These are phyloP conservation scores for Neocloeon triangulifer DNA, from an alignment of 1,140 invertebrate species.

Conservation along the genomic window DNA sequence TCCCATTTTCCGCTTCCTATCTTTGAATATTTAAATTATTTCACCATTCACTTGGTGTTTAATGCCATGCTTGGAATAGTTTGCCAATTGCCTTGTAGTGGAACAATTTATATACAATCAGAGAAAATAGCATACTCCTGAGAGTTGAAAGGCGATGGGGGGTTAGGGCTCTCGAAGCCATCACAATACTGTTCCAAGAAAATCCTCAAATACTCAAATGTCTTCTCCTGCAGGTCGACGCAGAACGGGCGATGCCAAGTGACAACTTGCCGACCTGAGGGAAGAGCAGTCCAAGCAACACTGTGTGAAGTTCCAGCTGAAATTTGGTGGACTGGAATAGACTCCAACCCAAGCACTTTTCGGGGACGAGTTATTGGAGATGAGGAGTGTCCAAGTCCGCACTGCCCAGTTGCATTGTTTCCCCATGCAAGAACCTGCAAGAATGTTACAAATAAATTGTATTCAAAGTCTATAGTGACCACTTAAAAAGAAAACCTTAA, in stretches of 20 bases:
- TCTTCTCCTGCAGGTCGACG: slow-evolving; percentile 34
- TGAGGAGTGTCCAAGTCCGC: slow-evolving; percentile 39
- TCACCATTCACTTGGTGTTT: no score
- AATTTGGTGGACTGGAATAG: slow-evolving; percentile 32
- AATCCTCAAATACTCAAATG: slow-evolving; percentile 26
- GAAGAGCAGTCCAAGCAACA: slow-evolving; percentile 39
- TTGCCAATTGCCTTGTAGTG: no score
- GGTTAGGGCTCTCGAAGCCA: slow-evolving; percentile 20
- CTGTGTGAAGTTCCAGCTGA: slow-evolving; percentile 45
- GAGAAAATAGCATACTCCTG: not conserved
- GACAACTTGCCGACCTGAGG: slow-evolving; percentile 27
- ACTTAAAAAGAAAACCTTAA: no score
- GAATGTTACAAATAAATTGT: slow-evolving; percentile 12
- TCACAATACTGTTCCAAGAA: slow-evolving; percentile 34
- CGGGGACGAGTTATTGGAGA: slow-evolving; percentile 33
- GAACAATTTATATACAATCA: no score
- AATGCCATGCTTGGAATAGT: no score
- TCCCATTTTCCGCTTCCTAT: no score
- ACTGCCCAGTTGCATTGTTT: slow-evolving; percentile 45
- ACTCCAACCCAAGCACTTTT: slow-evolving; percentile 33
- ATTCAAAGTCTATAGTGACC: no score
- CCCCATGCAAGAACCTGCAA: slow-evolving; percentile 39
- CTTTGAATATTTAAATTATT: no score
- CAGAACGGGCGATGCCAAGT: slow-evolving; percentile 34
- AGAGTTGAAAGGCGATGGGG: slow-evolving; percentile 19